Percentiles rank a stretch among this genome's conserved stretches.
phyloP scores from a whole-genome alignment of 2,797 vertebrate species.

The Lemur catta region DNA sequence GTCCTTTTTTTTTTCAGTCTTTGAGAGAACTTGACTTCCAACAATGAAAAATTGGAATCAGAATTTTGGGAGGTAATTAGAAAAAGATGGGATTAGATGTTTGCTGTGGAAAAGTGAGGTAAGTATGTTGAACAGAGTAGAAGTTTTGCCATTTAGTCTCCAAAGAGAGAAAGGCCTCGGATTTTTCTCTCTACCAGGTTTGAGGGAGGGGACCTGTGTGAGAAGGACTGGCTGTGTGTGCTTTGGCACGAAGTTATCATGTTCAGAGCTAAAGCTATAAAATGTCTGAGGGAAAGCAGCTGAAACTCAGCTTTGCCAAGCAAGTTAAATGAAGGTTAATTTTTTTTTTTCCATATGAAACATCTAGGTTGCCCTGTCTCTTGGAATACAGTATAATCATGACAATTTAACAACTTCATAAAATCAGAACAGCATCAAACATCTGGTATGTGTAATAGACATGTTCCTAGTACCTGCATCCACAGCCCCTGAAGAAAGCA shows the following conservation, averaged over 20 bases:
- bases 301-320: slow-evolving; percentile 34
- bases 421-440: slow-evolving; percentile 29
- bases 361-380: not conserved
- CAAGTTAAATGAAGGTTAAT: not conserved
- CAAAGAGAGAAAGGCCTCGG: not conserved
- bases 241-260: not conserved
- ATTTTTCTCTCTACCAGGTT: not conserved
- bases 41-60: slow-evolving; percentile 32
- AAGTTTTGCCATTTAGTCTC: not conserved
- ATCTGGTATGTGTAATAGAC: slow-evolving; percentile 12
- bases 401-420: slow-evolving; percentile 44
- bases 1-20: not conserved
- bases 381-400: not conserved
- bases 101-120: not conserved
- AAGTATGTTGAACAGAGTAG: not conserved
- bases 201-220: not conserved
- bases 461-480: not conserved
- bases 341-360: not conserved
- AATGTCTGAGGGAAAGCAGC: not conserved
- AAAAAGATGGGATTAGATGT: slow-evolving; percentile 34
- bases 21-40: slow-evolving; percentile 36
- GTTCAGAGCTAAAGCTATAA: not conserved
- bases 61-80: slow-evolving; percentile 30
- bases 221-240: not conserved
- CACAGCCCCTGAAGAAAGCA: not conserved